A percentile compares a stretch with the other conserved stretches of the same genome.
phyloP scores from a whole-genome alignment of 2,113 vertebrate species.

The Chaetops frenatus region DNA sequence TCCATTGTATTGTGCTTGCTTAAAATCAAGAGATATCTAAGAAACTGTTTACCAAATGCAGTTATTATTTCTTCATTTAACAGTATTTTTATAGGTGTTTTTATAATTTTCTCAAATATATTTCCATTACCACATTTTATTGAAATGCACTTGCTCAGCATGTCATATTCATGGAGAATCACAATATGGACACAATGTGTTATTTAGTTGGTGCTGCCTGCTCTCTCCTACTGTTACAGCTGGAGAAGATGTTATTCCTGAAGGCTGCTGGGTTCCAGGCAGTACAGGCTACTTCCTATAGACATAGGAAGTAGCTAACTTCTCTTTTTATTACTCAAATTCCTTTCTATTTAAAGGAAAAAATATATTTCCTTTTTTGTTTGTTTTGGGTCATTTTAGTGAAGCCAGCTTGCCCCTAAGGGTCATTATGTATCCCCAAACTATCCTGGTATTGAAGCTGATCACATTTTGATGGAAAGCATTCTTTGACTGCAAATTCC shows the following conservation, averaged over 20 bases:
- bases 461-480: background rate
- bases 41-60: background rate
- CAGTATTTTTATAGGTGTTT: background rate
- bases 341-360: background rate
- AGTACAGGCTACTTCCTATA: too few relatives aligned
- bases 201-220: background rate
- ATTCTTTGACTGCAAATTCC: background rate
- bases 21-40: background rate
- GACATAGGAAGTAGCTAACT: background rate
- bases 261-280: background rate
- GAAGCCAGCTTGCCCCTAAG: background rate
- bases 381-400: background rate
- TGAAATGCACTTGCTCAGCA: background rate
- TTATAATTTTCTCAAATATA: background rate
- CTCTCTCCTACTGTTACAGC: background rate
- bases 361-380: background rate
- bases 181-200: background rate
- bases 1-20: background rate
- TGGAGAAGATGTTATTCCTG: background rate
- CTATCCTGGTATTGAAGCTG: background rate
- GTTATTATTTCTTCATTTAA: background rate
- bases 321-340: background rate
- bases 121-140: background rate
- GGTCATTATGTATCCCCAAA: background rate
- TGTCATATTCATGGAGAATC: fast-evolving